Percentiles rank a stretch among this genome's conserved stretches.
phyloP scores from a whole-genome alignment of 2,113 vertebrate species.

The Erpornis zantholeuca region DNA sequence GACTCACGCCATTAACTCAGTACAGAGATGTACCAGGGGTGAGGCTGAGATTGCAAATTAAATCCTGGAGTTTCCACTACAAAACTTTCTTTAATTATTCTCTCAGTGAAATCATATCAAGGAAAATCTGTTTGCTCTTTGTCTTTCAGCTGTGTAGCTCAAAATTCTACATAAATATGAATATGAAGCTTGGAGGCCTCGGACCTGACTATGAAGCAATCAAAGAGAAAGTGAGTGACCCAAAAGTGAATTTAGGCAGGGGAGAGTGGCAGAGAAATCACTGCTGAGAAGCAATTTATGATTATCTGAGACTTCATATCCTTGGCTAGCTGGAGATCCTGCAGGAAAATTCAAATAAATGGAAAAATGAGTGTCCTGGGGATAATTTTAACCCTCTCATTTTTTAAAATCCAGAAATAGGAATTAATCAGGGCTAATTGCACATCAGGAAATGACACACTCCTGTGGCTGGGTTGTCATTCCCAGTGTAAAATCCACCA shows the following conservation, averaged over 20 bases:
- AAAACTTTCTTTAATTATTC: neutral
- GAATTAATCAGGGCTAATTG: neutral
- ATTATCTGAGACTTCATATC: neutral
- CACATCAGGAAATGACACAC: neutral
- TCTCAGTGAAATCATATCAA: neutral
- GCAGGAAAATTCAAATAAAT: neutral
- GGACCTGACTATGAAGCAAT: constrained; percentile 78
- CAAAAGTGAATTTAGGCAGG: neutral
- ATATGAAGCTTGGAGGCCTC: constrained; percentile 81
- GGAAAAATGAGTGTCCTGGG: neutral
- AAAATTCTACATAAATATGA: constrained; percentile 73
- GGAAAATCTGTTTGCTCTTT: constrained; percentile 16
- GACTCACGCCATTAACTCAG: neutral
- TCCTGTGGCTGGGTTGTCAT: constrained; percentile 27
- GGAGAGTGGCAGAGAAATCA: neutral
- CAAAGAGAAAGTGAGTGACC: constrained; percentile 80
- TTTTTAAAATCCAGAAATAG: neutral
- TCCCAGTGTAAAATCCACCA: constrained; percentile 26
- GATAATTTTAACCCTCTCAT: neutral
- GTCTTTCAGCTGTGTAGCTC: constrained; percentile 61
- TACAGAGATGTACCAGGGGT: neutral
- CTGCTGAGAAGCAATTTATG: neutral
- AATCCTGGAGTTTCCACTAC: neutral
- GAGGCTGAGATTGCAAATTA: neutral
- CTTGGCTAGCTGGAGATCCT: neutral